phyloP scores from a whole-genome alignment of 2,113 vertebrate genomes.

The Barbus barbus region DNA sequence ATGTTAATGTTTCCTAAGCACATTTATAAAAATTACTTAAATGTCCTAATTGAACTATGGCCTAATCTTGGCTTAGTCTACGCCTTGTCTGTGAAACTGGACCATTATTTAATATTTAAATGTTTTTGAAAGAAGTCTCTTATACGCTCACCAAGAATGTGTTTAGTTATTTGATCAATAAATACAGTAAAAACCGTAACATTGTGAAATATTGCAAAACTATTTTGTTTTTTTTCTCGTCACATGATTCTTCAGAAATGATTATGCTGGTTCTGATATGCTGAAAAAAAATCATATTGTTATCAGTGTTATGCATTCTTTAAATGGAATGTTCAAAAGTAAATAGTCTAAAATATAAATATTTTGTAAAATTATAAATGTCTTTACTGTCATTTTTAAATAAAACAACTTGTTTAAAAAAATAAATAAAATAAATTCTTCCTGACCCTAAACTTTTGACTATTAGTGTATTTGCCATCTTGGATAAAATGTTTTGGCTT shows the following conservation, averaged over 20 bases:
- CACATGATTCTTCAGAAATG: not conserved
- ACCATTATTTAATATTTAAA: not conserved
- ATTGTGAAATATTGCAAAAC: too few relatives aligned
- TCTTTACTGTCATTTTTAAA: not conserved
- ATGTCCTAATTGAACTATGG: too few relatives aligned
- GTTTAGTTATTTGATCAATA: not conserved
- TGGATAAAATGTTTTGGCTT: not conserved
- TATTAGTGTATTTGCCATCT: not conserved
- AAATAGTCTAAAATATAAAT: not conserved
- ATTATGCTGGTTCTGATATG: too few relatives aligned
- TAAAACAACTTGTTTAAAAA: too few relatives aligned
- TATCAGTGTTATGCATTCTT: not conserved
- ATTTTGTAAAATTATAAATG: not conserved
- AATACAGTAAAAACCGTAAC: not conserved
- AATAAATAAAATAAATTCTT: not conserved
- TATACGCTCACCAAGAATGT: not conserved
- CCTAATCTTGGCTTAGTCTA: too few relatives aligned
- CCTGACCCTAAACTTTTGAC: not conserved
- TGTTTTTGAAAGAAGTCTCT: not conserved
- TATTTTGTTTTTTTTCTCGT: not conserved
- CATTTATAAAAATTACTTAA: too few relatives aligned
- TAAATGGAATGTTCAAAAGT: not conserved
- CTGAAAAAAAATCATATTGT: too few relatives aligned
- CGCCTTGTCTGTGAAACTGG: too few relatives aligned
- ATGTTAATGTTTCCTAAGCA: too few relatives aligned